phyloP scores from a whole-genome alignment of 2,888 invertebrate species.

The Tridacna crocea region DNA sequence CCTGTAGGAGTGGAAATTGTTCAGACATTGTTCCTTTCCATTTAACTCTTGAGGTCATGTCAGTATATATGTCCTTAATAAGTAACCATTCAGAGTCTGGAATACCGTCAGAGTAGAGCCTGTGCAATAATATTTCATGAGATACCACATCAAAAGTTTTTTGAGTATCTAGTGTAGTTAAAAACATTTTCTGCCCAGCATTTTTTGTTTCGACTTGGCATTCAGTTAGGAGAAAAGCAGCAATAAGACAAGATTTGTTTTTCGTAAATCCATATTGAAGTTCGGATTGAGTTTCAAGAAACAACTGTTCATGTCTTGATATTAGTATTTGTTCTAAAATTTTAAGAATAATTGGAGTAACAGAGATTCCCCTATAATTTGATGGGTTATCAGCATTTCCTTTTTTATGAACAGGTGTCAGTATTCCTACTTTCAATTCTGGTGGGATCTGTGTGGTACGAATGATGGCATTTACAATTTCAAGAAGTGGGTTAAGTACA shows the following conservation, averaged over 20 bases:
- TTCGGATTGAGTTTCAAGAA: neutral
- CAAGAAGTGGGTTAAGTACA: neutral
- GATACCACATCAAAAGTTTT: too few species aligned
- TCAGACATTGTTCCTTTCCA: neutral
- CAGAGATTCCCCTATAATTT: neutral
- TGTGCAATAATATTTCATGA: too few species aligned
- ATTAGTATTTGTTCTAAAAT: constrained; percentile 2
- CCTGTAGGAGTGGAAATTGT: neutral
- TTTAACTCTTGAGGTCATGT: neutral
- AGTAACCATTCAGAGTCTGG: neutral
- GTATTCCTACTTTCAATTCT: neutral
- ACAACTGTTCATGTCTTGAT: neutral
- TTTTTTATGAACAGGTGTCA: neutral
- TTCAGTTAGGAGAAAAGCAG: too few species aligned
- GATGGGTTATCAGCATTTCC: neutral
- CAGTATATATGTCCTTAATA: too few species aligned
- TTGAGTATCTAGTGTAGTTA: constrained; percentile 25
- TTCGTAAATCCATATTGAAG: neutral
- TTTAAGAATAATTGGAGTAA: neutral
- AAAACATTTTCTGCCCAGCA: neutral
- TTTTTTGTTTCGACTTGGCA: too few species aligned
- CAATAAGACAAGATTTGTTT: neutral
- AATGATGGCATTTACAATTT: neutral
- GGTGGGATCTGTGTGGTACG: neutral
- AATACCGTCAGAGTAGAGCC: too few species aligned